phyloP scores from a whole-genome alignment of 1,140 invertebrate genomes.

The Camponotus pennsylvanicus region DNA sequence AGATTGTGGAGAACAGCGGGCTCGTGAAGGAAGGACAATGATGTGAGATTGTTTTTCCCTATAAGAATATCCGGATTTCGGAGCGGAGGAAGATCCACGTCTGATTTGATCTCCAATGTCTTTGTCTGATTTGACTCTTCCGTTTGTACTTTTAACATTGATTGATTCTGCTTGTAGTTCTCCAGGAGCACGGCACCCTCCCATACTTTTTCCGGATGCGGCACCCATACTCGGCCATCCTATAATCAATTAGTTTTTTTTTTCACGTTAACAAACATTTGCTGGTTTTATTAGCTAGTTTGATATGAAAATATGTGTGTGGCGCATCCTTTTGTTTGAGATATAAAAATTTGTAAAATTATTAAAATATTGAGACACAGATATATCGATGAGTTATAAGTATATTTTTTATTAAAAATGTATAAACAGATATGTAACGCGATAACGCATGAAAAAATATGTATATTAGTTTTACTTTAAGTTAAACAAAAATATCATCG shows the following conservation, averaged over 20 bases:
- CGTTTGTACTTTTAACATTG: constrained; percentile 88
- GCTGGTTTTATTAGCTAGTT: neutral
- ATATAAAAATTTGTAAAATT: neutral
- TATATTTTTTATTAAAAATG: neutral
- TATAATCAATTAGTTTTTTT: constrained; percentile 49
- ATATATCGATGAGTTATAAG: neutral
- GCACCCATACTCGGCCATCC: constrained; percentile 97
- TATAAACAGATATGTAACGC: too few relatives aligned
- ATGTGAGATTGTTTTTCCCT: constrained; percentile 99
- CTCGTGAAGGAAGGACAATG: constrained; percentile 98
- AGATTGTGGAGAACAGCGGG: constrained; percentile 98
- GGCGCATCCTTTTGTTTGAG: neutral
- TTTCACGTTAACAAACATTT: constrained; percentile 11
- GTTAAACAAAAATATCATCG: neutral
- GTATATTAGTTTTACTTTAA: neutral
- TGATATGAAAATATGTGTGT: neutral
- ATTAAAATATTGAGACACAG: neutral
- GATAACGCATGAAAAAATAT: too few relatives aligned
- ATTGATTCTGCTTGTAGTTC: constrained; percentile 90
- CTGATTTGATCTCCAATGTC: constrained; percentile 87
- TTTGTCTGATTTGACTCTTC: constrained; percentile 90
- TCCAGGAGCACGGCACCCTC: constrained; percentile 93
- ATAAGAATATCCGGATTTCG: constrained; percentile 98
- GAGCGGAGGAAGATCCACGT: constrained; percentile 94
- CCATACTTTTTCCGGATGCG: constrained; percentile 95